These are phyloP conservation scores for Arizona elegans DNA, from an alignment of 2,113 vertebrate species.

Conservation along the genomic window DNA sequence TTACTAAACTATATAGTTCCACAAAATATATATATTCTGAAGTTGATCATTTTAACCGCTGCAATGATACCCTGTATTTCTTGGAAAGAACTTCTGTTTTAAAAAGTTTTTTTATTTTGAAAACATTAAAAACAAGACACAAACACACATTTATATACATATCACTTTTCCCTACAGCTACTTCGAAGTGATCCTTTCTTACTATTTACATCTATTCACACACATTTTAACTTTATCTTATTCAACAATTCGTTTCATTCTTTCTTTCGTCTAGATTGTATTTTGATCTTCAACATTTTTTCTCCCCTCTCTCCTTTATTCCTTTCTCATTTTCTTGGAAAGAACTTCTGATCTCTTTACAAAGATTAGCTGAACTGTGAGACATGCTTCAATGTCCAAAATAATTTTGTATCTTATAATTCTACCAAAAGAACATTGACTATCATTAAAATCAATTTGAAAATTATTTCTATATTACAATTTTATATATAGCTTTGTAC, in stretches of 20 bases:
- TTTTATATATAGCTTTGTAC: background rate
- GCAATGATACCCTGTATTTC: background rate
- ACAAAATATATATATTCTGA: background rate
- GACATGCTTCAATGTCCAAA: background rate
- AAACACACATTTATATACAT: too few relatives aligned
- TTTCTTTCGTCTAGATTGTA: too few relatives aligned
- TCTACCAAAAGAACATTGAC: background rate
- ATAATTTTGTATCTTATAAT: background rate
- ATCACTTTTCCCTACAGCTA: too few relatives aligned
- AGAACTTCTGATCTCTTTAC: background rate
- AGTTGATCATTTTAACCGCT: background rate
- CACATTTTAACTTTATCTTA: too few relatives aligned
- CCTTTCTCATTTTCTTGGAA: background rate
- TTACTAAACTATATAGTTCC: background rate
- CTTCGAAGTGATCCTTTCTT: too few relatives aligned
- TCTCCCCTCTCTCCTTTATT: too few relatives aligned
- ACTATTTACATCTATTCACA: too few relatives aligned
- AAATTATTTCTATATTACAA: background rate
- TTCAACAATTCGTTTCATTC: too few relatives aligned
- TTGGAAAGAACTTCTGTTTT: background rate
- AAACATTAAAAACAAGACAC: too few relatives aligned
- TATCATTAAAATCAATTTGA: background rate
- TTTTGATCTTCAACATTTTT: too few relatives aligned
- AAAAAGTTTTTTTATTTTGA: too few relatives aligned
- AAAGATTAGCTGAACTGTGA: background rate